A percentile compares a stretch with the other conserved stretches of the same genome.
Evolutionary conservation across 2,888 invertebrate species (phyloP).

Genomic region (Stramonita haemastoma): DNA sequence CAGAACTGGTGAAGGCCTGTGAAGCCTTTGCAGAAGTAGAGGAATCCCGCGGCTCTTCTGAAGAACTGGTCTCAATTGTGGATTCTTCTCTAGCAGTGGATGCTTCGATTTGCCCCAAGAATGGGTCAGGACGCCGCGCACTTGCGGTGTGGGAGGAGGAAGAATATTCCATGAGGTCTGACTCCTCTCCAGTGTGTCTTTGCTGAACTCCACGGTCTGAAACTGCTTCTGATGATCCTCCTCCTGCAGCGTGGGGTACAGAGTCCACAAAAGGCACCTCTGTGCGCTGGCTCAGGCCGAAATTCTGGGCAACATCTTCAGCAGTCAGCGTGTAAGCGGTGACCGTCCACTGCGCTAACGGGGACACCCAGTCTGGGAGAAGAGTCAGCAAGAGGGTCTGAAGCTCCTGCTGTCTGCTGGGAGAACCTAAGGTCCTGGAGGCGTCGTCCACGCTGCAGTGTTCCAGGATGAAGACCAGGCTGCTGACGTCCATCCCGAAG

Average conservation of each 20-base stretch:
- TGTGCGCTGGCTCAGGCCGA: neutral
- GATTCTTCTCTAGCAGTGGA: neutral
- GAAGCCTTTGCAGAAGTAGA: no score
- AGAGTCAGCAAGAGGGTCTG: neutral
- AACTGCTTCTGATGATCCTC: neutral
- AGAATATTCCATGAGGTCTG: neutral
- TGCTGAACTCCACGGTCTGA: neutral
- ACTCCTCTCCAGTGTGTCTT: neutral
- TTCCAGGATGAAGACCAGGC: neutral
- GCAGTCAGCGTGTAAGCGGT: neutral
- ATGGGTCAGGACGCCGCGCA: neutral
- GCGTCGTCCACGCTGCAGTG: conserved; percentile 19
- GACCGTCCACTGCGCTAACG: neutral
- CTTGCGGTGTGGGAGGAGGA: neutral
- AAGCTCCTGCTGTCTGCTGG: neutral
- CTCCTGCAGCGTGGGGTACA: neutral
- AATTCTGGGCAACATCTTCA: neutral
- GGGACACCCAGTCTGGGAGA: neutral
- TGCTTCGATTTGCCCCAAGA: neutral
- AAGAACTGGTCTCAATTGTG: neutral
- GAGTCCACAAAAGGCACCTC: neutral
- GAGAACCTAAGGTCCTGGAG: neutral
- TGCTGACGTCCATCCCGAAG: neutral
- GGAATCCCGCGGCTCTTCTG: neutral
- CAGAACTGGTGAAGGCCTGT: no score